Percentiles rank a stretch among this genome's conserved stretches.
Conservation (phyloP, 92 coral and sea anemone genomes). For the Pocillopora meandrina region DNA sequence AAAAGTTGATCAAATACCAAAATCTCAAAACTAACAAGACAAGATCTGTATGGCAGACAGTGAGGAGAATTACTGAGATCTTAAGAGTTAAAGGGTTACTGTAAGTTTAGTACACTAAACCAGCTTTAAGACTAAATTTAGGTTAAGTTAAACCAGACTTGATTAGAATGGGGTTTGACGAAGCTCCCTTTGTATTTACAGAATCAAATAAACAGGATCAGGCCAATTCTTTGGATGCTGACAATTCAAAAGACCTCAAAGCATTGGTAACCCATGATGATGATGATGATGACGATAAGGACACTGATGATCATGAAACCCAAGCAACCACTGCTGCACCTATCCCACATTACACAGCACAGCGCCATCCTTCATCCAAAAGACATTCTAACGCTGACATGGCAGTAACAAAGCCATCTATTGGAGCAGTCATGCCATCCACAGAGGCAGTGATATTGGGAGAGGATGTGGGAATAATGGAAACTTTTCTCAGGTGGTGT, state of each 20-base stretch:
- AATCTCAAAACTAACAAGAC: no score
- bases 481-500: conserved; percentile 9
- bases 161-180: no score
- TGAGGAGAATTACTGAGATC: no score
- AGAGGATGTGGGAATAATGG: background rate
- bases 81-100: no score
- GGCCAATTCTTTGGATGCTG: background rate
- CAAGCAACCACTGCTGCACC: background rate
- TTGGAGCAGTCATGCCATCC: background rate
- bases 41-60: no score
- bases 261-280: background rate
- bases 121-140: no score
- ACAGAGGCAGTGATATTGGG: background rate
- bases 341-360: background rate
- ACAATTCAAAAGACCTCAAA: conserved; percentile 16
- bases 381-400: background rate
- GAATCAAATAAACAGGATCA: background rate
- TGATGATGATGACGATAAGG: background rate
- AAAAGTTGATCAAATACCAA: no score
- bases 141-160: no score
- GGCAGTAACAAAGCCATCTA: background rate
- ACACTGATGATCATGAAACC: background rate
- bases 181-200: background rate
- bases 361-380: background rate
- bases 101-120: no score